These are phyloP conservation scores for Heliconius ethilla DNA, from an alignment of 2,888 invertebrate genomes.

Conservation along the genomic window DNA sequence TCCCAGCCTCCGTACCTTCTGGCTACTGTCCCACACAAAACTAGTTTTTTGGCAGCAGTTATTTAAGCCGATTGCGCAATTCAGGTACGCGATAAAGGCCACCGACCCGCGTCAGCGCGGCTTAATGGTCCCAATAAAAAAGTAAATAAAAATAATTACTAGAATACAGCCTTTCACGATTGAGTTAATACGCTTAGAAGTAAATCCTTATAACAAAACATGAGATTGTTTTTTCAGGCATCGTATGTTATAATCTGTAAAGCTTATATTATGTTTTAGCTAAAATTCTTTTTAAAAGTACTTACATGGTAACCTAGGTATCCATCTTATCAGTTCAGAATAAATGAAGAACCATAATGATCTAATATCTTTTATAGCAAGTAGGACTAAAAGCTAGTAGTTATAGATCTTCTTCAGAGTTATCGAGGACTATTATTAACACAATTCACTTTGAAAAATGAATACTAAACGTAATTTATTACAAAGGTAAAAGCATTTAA, in stretches of 20 bases:
- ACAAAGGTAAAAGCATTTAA: neutral
- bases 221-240: constrained; percentile 18
- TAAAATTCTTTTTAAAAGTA: neutral
- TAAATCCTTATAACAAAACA: constrained; percentile 27
- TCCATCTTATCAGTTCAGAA: neutral
- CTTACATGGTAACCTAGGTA: no score
- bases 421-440: neutral
- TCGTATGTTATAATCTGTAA: neutral
- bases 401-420: no score
- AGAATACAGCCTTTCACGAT: constrained; percentile 52
- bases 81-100: constrained; percentile 57
- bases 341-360: neutral
- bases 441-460: neutral
- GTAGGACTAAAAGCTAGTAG: neutral
- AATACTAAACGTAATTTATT: constrained; percentile 1
- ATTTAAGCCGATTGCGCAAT: constrained; percentile 74
- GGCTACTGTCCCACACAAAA: constrained; percentile 62
- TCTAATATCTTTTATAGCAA: neutral
- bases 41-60: constrained; percentile 76
- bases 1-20: constrained; percentile 21
- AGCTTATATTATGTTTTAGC: neutral
- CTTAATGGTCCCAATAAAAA: constrained; percentile 68
- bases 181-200: constrained; percentile 32
- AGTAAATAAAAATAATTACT: constrained; percentile 71
- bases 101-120: constrained; percentile 62